phyloP scores from a whole-genome alignment of 2,888 invertebrate genomes.

The Xestia c-nigrum region DNA sequence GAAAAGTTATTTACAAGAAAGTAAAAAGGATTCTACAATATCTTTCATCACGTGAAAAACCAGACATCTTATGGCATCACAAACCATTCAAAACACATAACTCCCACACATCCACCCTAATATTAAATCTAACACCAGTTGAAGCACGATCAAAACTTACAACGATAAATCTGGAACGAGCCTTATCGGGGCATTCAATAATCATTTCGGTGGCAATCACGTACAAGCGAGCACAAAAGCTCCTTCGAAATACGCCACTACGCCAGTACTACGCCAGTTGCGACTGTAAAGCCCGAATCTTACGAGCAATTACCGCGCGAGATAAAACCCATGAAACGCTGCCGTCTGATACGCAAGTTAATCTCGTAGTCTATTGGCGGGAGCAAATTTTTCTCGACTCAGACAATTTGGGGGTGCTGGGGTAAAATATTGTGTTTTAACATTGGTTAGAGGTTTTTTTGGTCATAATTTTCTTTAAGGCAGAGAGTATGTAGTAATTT shows the following conservation, averaged over 20 bases:
- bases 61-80: not conserved
- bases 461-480: constrained; percentile 13
- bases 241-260: constrained; percentile 74
- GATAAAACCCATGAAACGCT: constrained; percentile 83
- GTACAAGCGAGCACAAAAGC: constrained; percentile 78
- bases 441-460: constrained; percentile 41
- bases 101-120: constrained; percentile 29
- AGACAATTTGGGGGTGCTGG: constrained; percentile 57
- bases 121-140: constrained; percentile 58
- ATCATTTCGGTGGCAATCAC: constrained; percentile 76
- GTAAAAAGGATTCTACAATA: not conserved
- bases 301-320: constrained; percentile 84
- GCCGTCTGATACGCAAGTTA: constrained; percentile 75
- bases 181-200: constrained; percentile 76
- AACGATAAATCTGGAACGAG: constrained; percentile 65
- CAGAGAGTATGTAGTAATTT: constrained; percentile 15
- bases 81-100: constrained; percentile 28
- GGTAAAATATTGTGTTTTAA: constrained; percentile 55
- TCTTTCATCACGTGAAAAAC: constrained; percentile 5
- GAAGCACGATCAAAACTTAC: constrained; percentile 65
- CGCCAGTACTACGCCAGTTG: constrained; percentile 62
- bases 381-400: constrained; percentile 71
- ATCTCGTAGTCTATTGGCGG: constrained; percentile 70
- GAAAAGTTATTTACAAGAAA: not conserved
- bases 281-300: constrained; percentile 80